Percentiles rank a stretch among this genome's conserved stretches.
Evolutionary conservation across 2,888 invertebrate genomes (phyloP).

Genomic region (Chrysolina oricalcia): DNA sequence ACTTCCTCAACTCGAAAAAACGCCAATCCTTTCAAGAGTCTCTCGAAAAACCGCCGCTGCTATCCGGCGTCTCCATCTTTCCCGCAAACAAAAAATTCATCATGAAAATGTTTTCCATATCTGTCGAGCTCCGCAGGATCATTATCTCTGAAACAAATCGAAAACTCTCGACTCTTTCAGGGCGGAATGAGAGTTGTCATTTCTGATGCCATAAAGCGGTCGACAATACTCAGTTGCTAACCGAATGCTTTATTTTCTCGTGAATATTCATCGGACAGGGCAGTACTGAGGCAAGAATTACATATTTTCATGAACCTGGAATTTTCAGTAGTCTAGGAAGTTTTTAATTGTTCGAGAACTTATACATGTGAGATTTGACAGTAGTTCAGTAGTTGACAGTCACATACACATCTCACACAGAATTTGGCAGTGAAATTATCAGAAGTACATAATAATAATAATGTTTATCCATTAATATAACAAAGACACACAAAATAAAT

Average conservation of each 20-base stretch:
- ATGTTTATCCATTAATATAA: too few species aligned
- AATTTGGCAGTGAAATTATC: too few species aligned
- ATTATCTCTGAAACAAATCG: slow-evolving; percentile 15
- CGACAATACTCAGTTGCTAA: slow-evolving; percentile 4
- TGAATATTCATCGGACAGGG: slow-evolving; percentile 15
- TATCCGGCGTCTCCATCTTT: not conserved
- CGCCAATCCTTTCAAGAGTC: slow-evolving; percentile 17
- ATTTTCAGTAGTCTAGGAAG: too few species aligned
- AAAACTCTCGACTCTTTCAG: not conserved
- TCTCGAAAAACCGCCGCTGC: not conserved
- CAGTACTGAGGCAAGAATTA: not conserved
- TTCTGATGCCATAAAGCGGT: slow-evolving; percentile 14
- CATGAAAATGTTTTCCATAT: slow-evolving; percentile 20
- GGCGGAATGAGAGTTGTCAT: slow-evolving; percentile 11
- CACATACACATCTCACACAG: too few species aligned
- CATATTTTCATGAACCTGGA: too few species aligned
- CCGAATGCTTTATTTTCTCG: not conserved
- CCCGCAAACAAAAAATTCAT: slow-evolving; percentile 16
- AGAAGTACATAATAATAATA: too few species aligned
- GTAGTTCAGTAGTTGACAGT: too few species aligned
- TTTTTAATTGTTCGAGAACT: too few species aligned
- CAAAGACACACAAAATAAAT: too few species aligned
- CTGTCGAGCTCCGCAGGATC: slow-evolving; percentile 7
- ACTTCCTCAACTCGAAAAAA: not conserved
- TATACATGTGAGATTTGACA: too few species aligned